Base-by-base conservation (phyloP, 2,888 invertebrate species). In the Amorpha juglandis region DNA sequence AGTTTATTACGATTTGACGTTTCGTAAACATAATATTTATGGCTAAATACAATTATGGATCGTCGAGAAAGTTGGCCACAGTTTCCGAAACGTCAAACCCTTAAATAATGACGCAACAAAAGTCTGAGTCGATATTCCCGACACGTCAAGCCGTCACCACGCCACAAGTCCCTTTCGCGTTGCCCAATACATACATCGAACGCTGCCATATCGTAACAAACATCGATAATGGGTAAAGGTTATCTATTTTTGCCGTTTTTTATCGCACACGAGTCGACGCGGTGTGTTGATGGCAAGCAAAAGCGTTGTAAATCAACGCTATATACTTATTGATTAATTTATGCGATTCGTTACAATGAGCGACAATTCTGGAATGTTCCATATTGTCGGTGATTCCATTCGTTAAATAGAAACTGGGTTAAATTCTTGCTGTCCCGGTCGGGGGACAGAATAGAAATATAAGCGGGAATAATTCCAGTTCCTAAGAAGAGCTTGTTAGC, bases 321-420 rank as follows among this genome's bases (percentile, higher is more conserved):
- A 58, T 38, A 12, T 58, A n/a, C n/a, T n/a, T n/a, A 58, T 58
- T 58, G 58, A 58, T 55, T 38, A 55, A 55, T 58, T 58, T 38
- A 19, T 58, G 21, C 19, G 38, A 58, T 42, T 42, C 16, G 42
- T 58, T 19, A 42, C 19, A 58, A 42, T 42, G 1, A 21, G 19
- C 19, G 19, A 6, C 16, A 9, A 16, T 2, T 21, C 58, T 42
- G 19, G 21, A 42, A 58, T 38, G 38, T 58, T 58, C 42, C 16
- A 12, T 16, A 50, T 11, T 8, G 0, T 50, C 9, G 11, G 8
- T 19, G 19, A 19, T 50, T 48, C 42, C 42, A 9, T 11, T 42
- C 42, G 2, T 8, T 9, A 6, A 11, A 42, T 11, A 42, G 45
- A 45, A 38, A 9, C 8, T 38, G 38, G 7, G 38, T 8, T 38